Conservation (phyloP, 2,797 vertebrate species). For the Silurus aristotelis region DNA sequence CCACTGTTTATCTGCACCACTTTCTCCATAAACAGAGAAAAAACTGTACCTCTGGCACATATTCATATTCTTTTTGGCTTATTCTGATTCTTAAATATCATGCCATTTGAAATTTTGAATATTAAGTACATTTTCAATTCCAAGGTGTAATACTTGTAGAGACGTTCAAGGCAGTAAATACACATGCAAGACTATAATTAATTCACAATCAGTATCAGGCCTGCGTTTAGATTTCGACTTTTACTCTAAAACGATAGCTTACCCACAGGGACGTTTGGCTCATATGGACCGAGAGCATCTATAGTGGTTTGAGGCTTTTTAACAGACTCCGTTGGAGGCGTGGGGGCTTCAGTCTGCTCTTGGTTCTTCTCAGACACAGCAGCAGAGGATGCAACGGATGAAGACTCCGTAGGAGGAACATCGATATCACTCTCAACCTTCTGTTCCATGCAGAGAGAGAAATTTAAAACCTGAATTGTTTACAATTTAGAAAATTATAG, state of each 20-base stretch:
- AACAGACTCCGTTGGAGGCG: slow-evolving; percentile 39
- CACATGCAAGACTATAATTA: not conserved
- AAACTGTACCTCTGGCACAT: not conserved
- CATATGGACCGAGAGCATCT: slow-evolving; percentile 80
- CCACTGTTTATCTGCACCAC: not conserved
- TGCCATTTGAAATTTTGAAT: not conserved
- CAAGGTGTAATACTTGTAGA: not conserved
- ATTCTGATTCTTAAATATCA: not conserved
- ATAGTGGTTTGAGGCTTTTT: slow-evolving; percentile 54
- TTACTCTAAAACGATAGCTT: slow-evolving; percentile 59
- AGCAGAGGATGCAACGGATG: not conserved
- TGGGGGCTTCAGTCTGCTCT: slow-evolving; percentile 32
- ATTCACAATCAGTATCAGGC: not conserved
- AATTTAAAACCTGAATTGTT: not conserved
- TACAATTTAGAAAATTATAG: not conserved
- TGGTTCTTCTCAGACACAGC: slow-evolving; percentile 36
- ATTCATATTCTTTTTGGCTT: not conserved
- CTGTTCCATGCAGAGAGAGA: slow-evolving; percentile 15
- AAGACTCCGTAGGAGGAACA: not conserved
- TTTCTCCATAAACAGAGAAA: not conserved
- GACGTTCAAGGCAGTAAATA: not conserved
- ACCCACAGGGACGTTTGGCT: slow-evolving; percentile 86
- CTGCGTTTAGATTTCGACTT: not conserved
- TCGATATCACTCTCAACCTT: slow-evolving; percentile 4
- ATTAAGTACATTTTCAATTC: not conserved